A percentile compares a stretch with the other conserved stretches of the same genome.
phyloP scores from a whole-genome alignment of 2,888 invertebrate species.

The Ennomos quercinarius region DNA sequence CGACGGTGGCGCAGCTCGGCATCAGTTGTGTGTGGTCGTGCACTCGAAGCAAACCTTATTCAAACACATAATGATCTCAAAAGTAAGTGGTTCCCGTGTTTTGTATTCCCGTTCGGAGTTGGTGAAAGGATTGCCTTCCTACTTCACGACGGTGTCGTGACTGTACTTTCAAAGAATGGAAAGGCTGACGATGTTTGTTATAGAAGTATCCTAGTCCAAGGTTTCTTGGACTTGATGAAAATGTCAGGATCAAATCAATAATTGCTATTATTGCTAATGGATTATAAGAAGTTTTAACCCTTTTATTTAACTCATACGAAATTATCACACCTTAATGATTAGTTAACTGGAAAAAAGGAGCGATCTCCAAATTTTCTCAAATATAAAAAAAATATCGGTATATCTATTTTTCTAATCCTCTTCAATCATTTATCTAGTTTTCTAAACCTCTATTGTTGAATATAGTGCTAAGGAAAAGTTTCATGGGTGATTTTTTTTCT shows the following conservation, averaged over 20 bases:
- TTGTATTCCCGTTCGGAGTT: conserved; percentile 45
- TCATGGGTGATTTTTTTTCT: conserved; percentile 11
- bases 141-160: conserved; percentile 23
- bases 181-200: neutral
- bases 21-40: conserved; percentile 84
- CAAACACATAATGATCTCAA: conserved; percentile 81
- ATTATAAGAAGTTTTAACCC: too few species aligned
- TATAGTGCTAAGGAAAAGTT: too few species aligned
- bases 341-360: too few species aligned
- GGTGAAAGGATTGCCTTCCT: conserved; percentile 66
- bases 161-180: conserved; percentile 12
- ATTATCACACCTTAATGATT: too few species aligned
- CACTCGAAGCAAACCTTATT: conserved; percentile 79
- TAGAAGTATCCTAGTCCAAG: neutral
- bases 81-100: conserved; percentile 74
- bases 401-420: too few species aligned
- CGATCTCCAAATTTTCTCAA: conserved; percentile 15
- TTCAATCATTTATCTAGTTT: too few species aligned
- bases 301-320: too few species aligned
- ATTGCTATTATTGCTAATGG: too few species aligned
- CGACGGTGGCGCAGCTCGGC: conserved; percentile 62
- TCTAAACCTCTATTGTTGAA: too few species aligned
- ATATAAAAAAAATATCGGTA: neutral
- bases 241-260: too few species aligned
- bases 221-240: neutral